Conservation (phyloP, 2,797 vertebrate genomes). For the Hybognathus amarus region DNA sequence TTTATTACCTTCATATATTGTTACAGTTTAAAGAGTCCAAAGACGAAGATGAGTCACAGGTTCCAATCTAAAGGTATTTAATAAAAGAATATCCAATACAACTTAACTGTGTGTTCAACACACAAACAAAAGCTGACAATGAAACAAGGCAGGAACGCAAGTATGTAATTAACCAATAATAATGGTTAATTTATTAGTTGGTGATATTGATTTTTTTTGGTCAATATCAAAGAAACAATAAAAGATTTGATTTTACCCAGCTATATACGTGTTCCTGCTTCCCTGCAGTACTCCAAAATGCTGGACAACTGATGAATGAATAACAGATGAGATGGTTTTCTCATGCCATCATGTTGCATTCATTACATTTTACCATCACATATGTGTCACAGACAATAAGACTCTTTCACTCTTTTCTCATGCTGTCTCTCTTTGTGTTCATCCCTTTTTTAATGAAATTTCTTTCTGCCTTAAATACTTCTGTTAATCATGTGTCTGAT, state of each 20-base stretch:
- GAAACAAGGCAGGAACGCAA: no score
- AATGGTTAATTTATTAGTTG: no score
- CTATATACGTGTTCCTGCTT: neutral
- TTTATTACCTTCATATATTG: no score
- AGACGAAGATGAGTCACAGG: no score
- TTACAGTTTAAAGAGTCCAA: no score
- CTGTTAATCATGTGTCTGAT: neutral
- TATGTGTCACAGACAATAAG: constrained; percentile 13
- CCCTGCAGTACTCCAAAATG: neutral
- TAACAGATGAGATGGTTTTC: constrained; percentile 29
- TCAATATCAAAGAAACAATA: neutral
- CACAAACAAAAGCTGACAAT: no score
- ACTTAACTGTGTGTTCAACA: no score
- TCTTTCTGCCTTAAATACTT: neutral
- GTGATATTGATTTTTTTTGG: no score
- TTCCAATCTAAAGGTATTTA: no score
- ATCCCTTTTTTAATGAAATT: neutral
- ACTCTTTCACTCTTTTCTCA: neutral
- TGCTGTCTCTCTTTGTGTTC: constrained; percentile 4
- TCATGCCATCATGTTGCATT: constrained; percentile 11
- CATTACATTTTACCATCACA: neutral
- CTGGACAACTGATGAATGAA: neutral
- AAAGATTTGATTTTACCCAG: neutral
- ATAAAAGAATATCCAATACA: no score
- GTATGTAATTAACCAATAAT: no score